Evolutionary conservation across 2,113 vertebrate species (phyloP).

Genomic region (Rhea pennata): DNA sequence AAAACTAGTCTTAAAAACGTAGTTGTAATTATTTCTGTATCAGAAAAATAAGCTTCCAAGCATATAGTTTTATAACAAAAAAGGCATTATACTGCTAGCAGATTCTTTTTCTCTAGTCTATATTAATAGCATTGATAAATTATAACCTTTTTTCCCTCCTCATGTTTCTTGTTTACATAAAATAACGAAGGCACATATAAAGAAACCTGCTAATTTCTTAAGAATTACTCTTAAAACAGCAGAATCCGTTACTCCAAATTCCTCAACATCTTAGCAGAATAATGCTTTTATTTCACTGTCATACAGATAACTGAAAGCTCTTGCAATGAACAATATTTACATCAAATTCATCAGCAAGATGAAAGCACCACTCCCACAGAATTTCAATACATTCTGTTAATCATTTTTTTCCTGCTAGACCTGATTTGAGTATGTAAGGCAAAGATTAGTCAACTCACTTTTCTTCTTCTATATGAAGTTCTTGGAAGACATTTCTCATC

Average conservation of each 20-base stretch:
- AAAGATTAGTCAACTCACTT: slow-evolving; percentile 66
- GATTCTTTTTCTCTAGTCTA: background rate
- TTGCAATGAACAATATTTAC: background rate
- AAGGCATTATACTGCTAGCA: background rate
- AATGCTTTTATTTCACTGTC: background rate
- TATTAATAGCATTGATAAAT: background rate
- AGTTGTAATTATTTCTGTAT: background rate
- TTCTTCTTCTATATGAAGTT: slow-evolving; percentile 85
- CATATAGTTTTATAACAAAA: background rate
- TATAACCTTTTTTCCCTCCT: background rate
- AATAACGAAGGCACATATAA: background rate
- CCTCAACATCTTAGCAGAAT: background rate
- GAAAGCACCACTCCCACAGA: background rate
- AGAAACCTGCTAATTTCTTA: background rate
- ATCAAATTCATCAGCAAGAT: background rate
- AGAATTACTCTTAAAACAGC: background rate
- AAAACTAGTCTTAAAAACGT: background rate
- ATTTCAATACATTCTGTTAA: background rate
- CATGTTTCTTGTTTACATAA: background rate
- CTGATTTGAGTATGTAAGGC: background rate
- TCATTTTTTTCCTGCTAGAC: background rate
- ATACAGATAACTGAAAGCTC: background rate
- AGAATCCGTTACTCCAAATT: background rate
- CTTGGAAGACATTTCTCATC: slow-evolving; percentile 83
- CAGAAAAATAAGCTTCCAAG: background rate